Evolutionary conservation across 2,888 invertebrate genomes (phyloP).

Genomic region (Cheilosia impressa): DNA sequence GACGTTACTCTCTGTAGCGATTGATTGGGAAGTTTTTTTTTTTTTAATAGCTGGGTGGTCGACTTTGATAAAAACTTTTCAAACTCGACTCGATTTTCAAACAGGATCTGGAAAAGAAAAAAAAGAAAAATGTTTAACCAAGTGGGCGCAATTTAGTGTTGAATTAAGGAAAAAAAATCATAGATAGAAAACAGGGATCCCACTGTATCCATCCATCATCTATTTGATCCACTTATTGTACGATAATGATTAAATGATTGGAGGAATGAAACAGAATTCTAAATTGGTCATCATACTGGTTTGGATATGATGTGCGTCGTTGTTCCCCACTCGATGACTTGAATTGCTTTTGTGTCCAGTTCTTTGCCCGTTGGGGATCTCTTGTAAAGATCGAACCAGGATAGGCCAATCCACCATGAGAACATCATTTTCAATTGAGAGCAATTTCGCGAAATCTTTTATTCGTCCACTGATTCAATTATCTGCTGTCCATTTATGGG

Average conservation of each 20-base stretch:
- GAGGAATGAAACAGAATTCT: conserved; percentile 34
- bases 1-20: too few species aligned
- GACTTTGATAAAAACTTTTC: neutral
- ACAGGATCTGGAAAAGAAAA: conserved; percentile 22
- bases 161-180: neutral
- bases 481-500: conserved; percentile 39
- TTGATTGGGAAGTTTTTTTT: too few species aligned
- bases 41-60: too few species aligned
- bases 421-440: conserved; percentile 56
- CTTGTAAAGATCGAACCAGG: conserved; percentile 12
- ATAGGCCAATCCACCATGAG: conserved; percentile 10
- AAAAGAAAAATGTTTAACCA: neutral
- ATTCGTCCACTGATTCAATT: conserved; percentile 61
- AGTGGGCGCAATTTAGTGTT: neutral
- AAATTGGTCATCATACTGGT: conserved; percentile 47
- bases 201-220: conserved; percentile 30
- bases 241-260: conserved; percentile 66
- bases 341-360: conserved; percentile 18
- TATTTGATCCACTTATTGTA: conserved; percentile 59
- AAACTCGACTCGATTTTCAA: neutral
- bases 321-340: conserved; percentile 6
- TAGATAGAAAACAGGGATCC: too few species aligned
- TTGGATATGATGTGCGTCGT: neutral
- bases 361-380: conserved; percentile 12
- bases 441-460: conserved; percentile 61